A percentile compares a stretch with the other conserved stretches of the same genome.
These are phyloP conservation scores for Orycteropus afer DNA, from an alignment of 2,113 vertebrate genomes.

Conservation along the genomic window DNA sequence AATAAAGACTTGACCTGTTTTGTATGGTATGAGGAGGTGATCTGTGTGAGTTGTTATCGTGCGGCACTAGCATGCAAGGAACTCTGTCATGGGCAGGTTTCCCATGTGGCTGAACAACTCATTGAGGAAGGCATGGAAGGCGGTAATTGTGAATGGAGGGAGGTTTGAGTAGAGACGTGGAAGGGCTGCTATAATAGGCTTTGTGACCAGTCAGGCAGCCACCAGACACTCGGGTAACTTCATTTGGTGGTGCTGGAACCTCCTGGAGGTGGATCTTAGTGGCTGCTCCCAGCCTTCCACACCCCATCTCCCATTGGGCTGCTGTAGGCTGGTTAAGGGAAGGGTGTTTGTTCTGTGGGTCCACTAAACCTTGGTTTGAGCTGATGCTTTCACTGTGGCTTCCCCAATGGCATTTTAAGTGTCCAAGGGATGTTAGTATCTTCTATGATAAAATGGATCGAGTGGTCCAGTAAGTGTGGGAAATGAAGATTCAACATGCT, in stretches of 20 bases:
- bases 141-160: not conserved
- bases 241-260: not conserved
- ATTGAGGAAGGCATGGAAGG: not conserved
- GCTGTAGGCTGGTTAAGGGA: not conserved
- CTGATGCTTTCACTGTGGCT: not conserved
- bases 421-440: not conserved
- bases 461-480: not conserved
- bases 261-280: not conserved
- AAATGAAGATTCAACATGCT: not conserved
- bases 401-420: not conserved
- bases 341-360: not conserved
- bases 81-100: not conserved
- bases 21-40: constrained; percentile 72
- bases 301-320: rapidly evolving
- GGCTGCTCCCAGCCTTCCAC: not conserved
- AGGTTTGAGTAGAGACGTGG: not conserved
- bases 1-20: constrained; percentile 85
- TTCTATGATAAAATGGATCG: rapidly evolving
- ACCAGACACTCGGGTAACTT: not conserved
- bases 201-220: not conserved
- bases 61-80: not conserved
- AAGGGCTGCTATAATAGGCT: not conserved
- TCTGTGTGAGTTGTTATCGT: not conserved
- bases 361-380: not conserved
- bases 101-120: not conserved